phyloP scores from a whole-genome alignment of 2,797 vertebrate genomes.

The Sebastes umbrosus region DNA sequence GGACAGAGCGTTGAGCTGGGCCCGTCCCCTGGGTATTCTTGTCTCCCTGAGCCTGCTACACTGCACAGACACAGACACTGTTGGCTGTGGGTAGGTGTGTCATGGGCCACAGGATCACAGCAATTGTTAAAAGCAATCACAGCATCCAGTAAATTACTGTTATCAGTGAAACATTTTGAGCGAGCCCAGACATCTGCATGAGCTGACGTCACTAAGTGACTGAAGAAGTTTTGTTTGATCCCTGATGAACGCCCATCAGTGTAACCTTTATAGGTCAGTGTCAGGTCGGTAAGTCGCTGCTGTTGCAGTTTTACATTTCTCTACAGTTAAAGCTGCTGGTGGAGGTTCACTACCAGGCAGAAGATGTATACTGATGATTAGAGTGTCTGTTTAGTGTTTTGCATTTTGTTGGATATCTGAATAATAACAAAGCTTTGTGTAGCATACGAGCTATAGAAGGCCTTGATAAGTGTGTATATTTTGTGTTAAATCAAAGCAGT shows the following conservation, averaged over 20 bases:
- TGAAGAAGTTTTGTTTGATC: constrained; percentile 41
- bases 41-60: constrained; percentile 50
- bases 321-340: neutral
- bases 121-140: constrained; percentile 46
- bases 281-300: neutral
- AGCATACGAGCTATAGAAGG: neutral
- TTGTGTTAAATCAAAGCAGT: neutral
- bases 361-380: neutral
- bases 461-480: neutral
- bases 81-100: constrained; percentile 27
- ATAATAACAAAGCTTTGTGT: neutral
- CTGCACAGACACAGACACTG: constrained; percentile 21
- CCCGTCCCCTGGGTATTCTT: constrained; percentile 42
- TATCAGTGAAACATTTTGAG: constrained; percentile 29
- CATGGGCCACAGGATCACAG: constrained; percentile 31
- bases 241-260: neutral
- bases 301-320: neutral
- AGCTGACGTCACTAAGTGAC: constrained; percentile 20
- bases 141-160: constrained; percentile 42
- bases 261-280: constrained; percentile 31
- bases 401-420: neutral
- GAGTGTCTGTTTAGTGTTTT: neutral
- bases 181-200: constrained; percentile 12
- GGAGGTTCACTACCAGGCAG: neutral
- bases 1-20: constrained; percentile 41